Evolutionary conservation across 1,140 invertebrate genomes (phyloP), one percentile per base, ranked within the genome.

Genomic region (Scaptomyza pallida): DNA sequence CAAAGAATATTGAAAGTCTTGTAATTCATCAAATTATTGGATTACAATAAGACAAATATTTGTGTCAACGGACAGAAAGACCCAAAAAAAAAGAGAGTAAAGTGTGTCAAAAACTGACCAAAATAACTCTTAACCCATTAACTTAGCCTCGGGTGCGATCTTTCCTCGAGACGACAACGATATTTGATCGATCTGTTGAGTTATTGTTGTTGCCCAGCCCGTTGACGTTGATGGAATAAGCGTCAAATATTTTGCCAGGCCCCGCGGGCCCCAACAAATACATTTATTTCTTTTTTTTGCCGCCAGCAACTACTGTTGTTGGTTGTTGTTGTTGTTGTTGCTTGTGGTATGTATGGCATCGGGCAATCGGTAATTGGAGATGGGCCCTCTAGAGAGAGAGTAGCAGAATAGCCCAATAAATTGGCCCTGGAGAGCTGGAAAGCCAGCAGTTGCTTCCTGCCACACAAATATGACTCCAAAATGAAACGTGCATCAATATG

Each of bases 41-140:
- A 12, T 5, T 6, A 17, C 43, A 13, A 52, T 9, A 8, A 40
- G 30, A 19, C 35, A 71, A 56, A 52, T 52, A 77, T 77, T 54
- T 62, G 77, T 79, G 77, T 79, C 77, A 79, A 71, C 55, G 17
- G 12, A 44, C 23, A 17, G 30, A 23, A 5, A 9, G 26, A 30
- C 2, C 3, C 3, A 3, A 26, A 30, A 9, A 9, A 30, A 30
- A 9, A 10, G n/a, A n/a, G n/a, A n/a, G 17, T 65, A 52, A 74
- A 78, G 75, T 82, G 75, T 81, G 78, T 83, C 78, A 74, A 59
- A 82, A 82, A 70, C 23, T 69, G 78, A 63, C 74, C 73, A 72
- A 80, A 80, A 81, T 77, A 80, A 77, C 78, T 77, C 74, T 68
- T 81, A 72, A 63, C 73, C 78, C 78, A 73, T 78, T 82, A 82